Evolutionary conservation across 2,888 invertebrate species (phyloP).

Genomic region (Oscheius sp.): DNA sequence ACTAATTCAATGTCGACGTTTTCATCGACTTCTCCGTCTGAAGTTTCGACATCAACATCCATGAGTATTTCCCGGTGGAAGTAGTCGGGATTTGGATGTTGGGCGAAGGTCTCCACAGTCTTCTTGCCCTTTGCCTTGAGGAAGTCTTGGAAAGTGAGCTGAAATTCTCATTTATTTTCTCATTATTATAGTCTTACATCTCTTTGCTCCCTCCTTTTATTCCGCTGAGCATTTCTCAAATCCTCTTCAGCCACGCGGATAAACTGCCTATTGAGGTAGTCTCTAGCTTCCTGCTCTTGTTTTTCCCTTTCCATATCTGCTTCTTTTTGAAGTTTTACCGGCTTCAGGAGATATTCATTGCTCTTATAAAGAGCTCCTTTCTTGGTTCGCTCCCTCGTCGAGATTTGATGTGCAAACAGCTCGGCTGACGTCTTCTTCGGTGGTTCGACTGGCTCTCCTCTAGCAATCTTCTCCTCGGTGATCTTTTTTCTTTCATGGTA

Average conservation of each 20-base stretch:
- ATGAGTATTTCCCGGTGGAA: slow-evolving; percentile 19
- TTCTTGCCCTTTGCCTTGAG: background rate
- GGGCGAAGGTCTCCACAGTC: background rate
- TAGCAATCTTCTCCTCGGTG: slow-evolving; percentile 9
- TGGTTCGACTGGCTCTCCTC: slow-evolving; percentile 4
- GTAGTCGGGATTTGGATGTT: background rate
- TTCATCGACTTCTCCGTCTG: background rate
- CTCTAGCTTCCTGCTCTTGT: slow-evolving; percentile 3
- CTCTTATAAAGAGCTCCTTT: slow-evolving; percentile 16
- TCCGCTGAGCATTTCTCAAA: background rate
- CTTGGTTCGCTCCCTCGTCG: slow-evolving; percentile 23
- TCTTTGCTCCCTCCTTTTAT: background rate
- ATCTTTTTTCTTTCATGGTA: slow-evolving; percentile 26
- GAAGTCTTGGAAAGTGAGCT: slow-evolving; percentile 12
- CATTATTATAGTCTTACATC: background rate
- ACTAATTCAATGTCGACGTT: background rate
- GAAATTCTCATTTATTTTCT: background rate
- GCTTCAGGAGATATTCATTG: slow-evolving; percentile 22
- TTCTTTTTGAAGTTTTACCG: background rate
- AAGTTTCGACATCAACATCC: background rate
- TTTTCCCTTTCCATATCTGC: slow-evolving; percentile 8
- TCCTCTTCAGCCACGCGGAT: slow-evolving; percentile 16
- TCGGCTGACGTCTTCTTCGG: slow-evolving; percentile 11
- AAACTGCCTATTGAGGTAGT: slow-evolving; percentile 20
- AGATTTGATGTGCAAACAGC: slow-evolving; percentile 7